Conservation (phyloP, 2,797 vertebrate genomes). For the Periparus ater region DNA sequence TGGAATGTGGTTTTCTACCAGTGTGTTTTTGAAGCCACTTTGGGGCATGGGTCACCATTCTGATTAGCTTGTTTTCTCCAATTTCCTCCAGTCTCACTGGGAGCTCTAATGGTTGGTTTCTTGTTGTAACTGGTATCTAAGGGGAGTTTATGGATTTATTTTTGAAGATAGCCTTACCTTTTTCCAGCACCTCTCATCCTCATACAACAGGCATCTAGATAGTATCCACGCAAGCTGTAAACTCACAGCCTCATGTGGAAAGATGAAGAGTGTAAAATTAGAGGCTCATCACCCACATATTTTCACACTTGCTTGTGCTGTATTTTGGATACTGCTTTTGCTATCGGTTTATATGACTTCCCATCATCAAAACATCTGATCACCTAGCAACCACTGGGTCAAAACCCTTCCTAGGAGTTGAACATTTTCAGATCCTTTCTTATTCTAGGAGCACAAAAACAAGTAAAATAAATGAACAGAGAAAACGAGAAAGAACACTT, state of each 20-base stretch:
- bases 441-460: neutral
- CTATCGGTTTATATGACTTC: neutral
- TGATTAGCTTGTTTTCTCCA: neutral
- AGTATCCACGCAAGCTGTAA: neutral
- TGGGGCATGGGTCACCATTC: neutral
- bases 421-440: neutral
- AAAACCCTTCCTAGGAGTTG: neutral
- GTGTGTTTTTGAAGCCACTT: neutral
- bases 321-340: neutral
- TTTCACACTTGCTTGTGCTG: constrained; percentile 28
- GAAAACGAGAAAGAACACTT: neutral
- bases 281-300: constrained; percentile 6
- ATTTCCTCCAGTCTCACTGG: neutral
- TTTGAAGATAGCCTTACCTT: neutral
- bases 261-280: constrained; percentile 40
- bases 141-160: neutral
- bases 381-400: neutral
- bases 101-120: neutral
- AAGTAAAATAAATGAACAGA: neutral
- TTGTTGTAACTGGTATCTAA: neutral
- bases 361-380: neutral
- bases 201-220: neutral
- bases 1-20: neutral
- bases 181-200: neutral
- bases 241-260: neutral